Percentiles rank a stretch among this genome's conserved stretches.
phyloP scores from a whole-genome alignment of 2,888 invertebrate species.

The Ceriagrion tenellum region DNA sequence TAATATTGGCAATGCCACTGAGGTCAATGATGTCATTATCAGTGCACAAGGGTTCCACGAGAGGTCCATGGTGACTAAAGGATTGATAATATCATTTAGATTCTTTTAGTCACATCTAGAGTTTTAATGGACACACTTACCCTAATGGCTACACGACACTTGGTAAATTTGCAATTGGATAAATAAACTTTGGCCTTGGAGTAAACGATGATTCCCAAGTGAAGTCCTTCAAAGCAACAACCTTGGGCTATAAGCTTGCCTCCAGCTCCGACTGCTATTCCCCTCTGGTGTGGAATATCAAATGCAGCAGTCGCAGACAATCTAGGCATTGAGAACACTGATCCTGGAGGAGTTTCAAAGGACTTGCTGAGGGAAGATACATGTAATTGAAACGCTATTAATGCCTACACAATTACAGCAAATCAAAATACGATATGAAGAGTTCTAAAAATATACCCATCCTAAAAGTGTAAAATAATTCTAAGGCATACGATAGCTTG shows the following conservation, averaged over 20 bases:
- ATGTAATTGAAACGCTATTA: not conserved
- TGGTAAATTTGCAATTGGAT: conserved; percentile 33
- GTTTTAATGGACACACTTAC: not conserved
- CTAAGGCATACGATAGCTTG: no score
- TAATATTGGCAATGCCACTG: no score
- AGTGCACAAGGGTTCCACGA: no score
- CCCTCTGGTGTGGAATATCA: not conserved
- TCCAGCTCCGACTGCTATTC: conserved; percentile 53
- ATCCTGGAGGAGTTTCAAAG: not conserved
- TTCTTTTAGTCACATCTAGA: no score
- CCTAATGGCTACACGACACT: conserved; percentile 36
- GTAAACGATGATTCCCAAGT: conserved; percentile 7
- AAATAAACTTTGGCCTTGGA: conserved; percentile 24
- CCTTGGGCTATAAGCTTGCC: conserved; percentile 22
- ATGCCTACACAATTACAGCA: not conserved
- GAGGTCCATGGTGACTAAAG: no score
- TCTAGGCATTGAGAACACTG: not conserved
- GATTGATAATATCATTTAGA: no score
- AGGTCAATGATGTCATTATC: no score
- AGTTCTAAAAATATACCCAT: no score
- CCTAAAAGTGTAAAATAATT: no score
- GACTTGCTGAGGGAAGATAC: not conserved
- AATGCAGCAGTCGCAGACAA: conserved; percentile 29
- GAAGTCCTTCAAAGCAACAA: conserved; percentile 35
- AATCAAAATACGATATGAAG: no score